phyloP scores from a whole-genome alignment of 1,140 invertebrate genomes.

The Bombus ignitus region DNA sequence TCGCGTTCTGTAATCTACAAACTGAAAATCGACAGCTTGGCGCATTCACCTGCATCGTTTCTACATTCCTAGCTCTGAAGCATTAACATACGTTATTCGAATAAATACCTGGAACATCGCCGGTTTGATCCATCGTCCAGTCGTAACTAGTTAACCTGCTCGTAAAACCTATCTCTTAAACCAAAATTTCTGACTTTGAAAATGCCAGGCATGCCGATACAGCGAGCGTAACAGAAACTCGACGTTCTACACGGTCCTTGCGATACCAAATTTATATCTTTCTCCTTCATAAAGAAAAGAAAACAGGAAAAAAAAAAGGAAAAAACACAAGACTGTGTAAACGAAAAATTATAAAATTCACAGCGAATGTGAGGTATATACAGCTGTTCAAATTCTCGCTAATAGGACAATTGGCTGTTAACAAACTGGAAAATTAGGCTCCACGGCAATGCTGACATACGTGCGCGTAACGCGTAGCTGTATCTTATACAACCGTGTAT shows the following conservation, averaged over 20 bases:
- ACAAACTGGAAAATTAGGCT: constrained; percentile 22
- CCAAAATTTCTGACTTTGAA: not conserved
- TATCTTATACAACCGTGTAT: no score
- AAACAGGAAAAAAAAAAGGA: rapidly evolving
- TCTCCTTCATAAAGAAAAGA: not conserved
- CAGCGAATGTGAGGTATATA: not conserved
- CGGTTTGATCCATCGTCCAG: not conserved
- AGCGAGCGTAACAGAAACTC: not conserved
- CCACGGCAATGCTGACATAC: not conserved
- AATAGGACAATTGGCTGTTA: not conserved
- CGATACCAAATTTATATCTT: not conserved
- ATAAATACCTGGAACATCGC: not conserved
- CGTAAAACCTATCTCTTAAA: not conserved
- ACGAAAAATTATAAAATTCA: not conserved
- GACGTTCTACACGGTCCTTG: not conserved
- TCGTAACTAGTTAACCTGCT: not conserved
- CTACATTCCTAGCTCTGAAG: not conserved
- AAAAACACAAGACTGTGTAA: not conserved
- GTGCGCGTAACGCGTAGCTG: not conserved
- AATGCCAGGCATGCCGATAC: not conserved
- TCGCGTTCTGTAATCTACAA: not conserved
- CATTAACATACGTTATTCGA: not conserved
- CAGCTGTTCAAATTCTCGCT: not conserved
- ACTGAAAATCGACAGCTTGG: constrained; percentile 2
- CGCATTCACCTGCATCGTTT: not conserved